These are phyloP conservation scores for Selenia dentaria DNA, from an alignment of 2,888 invertebrate genomes.

Conservation along the genomic window DNA sequence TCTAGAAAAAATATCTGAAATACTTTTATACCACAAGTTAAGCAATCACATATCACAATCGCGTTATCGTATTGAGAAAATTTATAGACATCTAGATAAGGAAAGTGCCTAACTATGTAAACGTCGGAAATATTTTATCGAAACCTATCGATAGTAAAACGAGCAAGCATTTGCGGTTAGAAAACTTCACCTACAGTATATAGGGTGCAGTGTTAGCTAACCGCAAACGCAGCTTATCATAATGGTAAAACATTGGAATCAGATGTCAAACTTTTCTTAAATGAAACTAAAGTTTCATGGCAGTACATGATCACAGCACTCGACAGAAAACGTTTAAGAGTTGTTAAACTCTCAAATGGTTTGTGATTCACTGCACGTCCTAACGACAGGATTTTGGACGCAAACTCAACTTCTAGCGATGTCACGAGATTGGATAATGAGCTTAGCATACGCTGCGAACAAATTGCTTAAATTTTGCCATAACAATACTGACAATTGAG, in stretches of 20 bases:
- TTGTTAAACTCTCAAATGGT: constrained; percentile 29
- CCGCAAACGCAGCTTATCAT: too few relatives aligned
- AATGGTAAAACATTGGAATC: constrained; percentile 34
- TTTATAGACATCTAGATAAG: constrained; percentile 17
- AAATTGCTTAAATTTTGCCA: too few relatives aligned
- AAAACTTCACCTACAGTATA: constrained; percentile 49
- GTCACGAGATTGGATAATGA: constrained; percentile 21
- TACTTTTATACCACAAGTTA: too few relatives aligned
- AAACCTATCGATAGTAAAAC: constrained; percentile 34
- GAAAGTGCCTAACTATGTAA: constrained; percentile 23
- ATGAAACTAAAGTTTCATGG: constrained; percentile 25
- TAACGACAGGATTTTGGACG: constrained; percentile 39
- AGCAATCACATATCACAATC: neutral
- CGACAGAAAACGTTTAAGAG: constrained; percentile 23
- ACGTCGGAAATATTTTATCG: constrained; percentile 28
- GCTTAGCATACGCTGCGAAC: neutral
- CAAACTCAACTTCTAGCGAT: constrained; percentile 11
- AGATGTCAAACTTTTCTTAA: constrained; percentile 24
- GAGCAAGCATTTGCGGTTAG: constrained; percentile 49
- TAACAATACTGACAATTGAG: too few relatives aligned
- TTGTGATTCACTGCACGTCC: constrained; percentile 38
- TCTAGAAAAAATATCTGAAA: too few relatives aligned
- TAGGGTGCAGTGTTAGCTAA: too few relatives aligned
- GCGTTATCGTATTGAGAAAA: neutral
- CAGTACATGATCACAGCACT: constrained; percentile 29